These are phyloP conservation scores for Glossosoma conforme DNA, from an alignment of 1,140 invertebrate species.

Conservation along the genomic window DNA sequence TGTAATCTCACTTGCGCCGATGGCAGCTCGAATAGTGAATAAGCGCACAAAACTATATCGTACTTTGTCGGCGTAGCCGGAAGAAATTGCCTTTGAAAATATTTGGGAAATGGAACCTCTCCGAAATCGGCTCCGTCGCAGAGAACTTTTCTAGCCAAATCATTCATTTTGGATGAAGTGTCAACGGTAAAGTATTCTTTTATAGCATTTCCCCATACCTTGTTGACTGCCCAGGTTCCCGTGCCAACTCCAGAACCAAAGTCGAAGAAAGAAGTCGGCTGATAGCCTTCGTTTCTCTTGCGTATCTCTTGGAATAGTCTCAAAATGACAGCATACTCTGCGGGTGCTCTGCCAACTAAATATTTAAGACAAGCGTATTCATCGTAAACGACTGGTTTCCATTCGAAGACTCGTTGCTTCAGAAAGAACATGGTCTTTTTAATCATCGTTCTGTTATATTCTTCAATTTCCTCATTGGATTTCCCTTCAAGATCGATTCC, in stretches of 20 bases:
- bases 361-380: slow-evolving; percentile 61
- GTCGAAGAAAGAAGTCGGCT: slow-evolving; percentile 75
- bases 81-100: slow-evolving; percentile 76
- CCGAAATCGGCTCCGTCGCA: slow-evolving; percentile 58
- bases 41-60: slow-evolving; percentile 77
- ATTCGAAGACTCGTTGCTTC: slow-evolving; percentile 58
- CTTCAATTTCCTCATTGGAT: slow-evolving; percentile 33
- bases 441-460: slow-evolving; percentile 33
- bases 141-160: slow-evolving; percentile 67
- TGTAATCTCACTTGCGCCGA: slow-evolving; percentile 61
- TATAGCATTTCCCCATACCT: slow-evolving; percentile 64
- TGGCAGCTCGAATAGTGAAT: slow-evolving; percentile 75
- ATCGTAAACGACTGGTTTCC: slow-evolving; percentile 68
- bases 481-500: slow-evolving; percentile 36
- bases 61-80: slow-evolving; percentile 60
- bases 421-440: slow-evolving; percentile 37
- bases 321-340: slow-evolving; percentile 69
- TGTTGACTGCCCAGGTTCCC: slow-evolving; percentile 72
- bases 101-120: slow-evolving; percentile 51
- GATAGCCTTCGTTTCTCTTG: slow-evolving; percentile 59
- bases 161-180: slow-evolving; percentile 71
- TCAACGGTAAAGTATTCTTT: slow-evolving; percentile 83
- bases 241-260: slow-evolving; percentile 88
- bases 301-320: slow-evolving; percentile 73
- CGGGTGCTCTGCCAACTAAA: slow-evolving; percentile 59